Base-by-base conservation (phyloP, 1,140 invertebrate genomes). In the Trypoxylus dichotomus region DNA sequence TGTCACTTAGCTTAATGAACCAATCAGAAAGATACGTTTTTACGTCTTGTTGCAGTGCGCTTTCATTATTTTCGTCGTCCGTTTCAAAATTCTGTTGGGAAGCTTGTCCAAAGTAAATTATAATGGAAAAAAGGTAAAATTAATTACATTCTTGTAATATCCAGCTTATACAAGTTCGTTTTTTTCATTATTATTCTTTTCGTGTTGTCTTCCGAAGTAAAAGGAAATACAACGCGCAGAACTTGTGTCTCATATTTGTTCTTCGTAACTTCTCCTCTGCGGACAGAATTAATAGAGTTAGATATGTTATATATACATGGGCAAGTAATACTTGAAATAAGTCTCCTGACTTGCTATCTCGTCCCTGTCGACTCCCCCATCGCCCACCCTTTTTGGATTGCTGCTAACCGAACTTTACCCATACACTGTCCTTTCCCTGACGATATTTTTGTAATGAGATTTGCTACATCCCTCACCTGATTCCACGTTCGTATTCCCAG, bases 361-460 rank as follows among this genome's bases (percentile, higher is more conserved):
- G 60, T 68, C 71, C 73, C 77, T 76, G 42, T 19, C 71, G 74
- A 71, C 74, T 68, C 68, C 75, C 71, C 78, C n/a, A n/a, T n/a
- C n/a, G n/a, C n/a, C n/a, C n/a, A n/a, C n/a, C n/a, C 73, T 63
- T 74, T 74, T 37, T 37, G 32, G 32, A 37, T 37, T 8, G 5
- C 32, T 37, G 32, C 32, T 37, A 37, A 37, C 32, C 32, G 32
- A 37, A 37, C 32, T 2, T 37, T 8, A 5, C 32, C 32, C 32
- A 47, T 13, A 13, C 3, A 47, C 43, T 13, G n/a, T 47, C 13
- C 43, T 47, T 3, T 74, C 37, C 58, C 79, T 76, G 71, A 76
- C 76, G 72, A 58, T 75, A 73, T 75, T 79, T 76, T 77, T 79
- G 79, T 79, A 79, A 79, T 79, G 77, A 79, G 79, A 79, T 79